Evolutionary conservation across 2,797 vertebrate species (phyloP).

Genomic region (Florisuga fusca): DNA sequence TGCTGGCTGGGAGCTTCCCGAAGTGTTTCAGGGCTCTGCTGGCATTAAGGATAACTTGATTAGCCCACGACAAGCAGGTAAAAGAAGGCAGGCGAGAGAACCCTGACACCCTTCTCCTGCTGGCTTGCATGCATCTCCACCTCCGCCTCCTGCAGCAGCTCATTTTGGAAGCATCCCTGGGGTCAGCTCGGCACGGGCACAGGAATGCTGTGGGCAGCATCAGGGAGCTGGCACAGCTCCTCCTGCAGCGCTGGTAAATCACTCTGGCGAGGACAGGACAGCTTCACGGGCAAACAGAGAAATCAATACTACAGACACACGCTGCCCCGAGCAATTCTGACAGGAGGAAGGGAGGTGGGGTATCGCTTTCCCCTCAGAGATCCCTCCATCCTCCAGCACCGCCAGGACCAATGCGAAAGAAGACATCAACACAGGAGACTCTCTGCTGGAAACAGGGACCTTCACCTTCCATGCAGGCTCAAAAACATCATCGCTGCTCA

Average conservation of each 20-base stretch:
- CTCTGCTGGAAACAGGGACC: neutral
- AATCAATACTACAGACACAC: neutral
- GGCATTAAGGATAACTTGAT: slow-evolving; percentile 33
- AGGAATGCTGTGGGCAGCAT: neutral
- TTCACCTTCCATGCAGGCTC: neutral
- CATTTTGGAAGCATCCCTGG: neutral
- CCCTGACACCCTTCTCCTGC: neutral
- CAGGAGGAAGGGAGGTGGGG: neutral
- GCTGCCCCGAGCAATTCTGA: neutral
- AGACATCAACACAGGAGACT: fast-evolving
- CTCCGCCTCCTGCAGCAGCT: neutral
- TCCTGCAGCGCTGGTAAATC: neutral
- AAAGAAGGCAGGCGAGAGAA: neutral
- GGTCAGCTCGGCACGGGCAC: fast-evolving
- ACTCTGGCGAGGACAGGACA: neutral
- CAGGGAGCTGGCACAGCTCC: neutral
- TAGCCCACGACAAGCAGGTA: neutral
- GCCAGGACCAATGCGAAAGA: fast-evolving
- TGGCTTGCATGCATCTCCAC: neutral
- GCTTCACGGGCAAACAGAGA: neutral
- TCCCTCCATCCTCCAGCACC: fast-evolving
- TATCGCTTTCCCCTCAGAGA: fast-evolving
- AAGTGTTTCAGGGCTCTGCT: neutral
- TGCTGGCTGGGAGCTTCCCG: neutral
- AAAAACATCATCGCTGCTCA: fast-evolving